phyloP scores from a whole-genome alignment of 2,888 invertebrate genomes.

The Sminthurides aquaticus region DNA sequence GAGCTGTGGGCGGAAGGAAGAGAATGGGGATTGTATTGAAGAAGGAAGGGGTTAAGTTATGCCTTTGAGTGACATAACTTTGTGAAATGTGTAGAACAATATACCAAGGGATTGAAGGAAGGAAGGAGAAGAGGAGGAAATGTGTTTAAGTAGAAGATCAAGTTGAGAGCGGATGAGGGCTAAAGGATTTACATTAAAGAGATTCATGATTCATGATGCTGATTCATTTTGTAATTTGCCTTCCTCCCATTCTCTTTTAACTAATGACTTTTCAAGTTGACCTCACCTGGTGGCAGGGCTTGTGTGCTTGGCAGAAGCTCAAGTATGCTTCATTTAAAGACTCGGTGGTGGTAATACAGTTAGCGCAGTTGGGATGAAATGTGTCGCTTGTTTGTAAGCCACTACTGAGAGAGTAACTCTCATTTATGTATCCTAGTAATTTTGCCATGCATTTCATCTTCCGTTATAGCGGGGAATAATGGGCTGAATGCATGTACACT shows the following conservation, averaged over 20 bases:
- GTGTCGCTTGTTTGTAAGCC: not conserved
- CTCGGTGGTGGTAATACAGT: not conserved
- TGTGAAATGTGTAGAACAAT: no score
- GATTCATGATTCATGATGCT: constrained; percentile 10
- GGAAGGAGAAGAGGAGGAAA: no score
- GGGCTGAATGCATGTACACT: not conserved
- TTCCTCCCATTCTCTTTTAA: constrained; percentile 8
- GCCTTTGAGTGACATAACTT: no score
- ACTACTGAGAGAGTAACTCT: not conserved
- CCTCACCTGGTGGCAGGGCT: constrained; percentile 14
- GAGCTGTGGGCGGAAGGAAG: no score
- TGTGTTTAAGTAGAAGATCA: no score
- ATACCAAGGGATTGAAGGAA: no score
- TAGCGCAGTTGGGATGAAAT: no score
- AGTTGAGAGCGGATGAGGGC: no score
- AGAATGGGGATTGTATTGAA: no score
- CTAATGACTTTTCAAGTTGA: constrained; percentile 16
- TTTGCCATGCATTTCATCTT: not conserved
- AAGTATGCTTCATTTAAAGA: not conserved
- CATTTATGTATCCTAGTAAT: not conserved
- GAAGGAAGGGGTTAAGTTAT: no score
- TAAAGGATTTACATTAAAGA: no score
- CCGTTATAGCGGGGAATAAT: not conserved
- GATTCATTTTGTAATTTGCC: constrained; percentile 22
- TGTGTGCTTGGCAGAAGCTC: not conserved